Base-by-base conservation (phyloP, 2,797 vertebrate genomes). In the Cheirogaleus major region DNA sequence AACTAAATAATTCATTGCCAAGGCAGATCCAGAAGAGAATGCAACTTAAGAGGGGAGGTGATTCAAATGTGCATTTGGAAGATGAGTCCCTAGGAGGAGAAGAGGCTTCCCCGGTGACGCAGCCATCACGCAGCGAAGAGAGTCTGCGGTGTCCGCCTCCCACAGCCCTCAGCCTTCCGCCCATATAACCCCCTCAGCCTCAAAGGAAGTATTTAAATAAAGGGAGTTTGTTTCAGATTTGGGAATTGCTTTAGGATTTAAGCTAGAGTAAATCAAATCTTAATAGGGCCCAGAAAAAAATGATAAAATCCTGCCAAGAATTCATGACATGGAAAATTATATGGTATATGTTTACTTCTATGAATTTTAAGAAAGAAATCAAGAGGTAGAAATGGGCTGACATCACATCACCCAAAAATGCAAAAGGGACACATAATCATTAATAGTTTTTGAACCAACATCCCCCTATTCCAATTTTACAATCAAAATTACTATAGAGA, bases 251-350 rank as follows among this genome's bases (percentile, higher is more conserved):
- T 82, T 20, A 69, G 18, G 52, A 91, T 63, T 92, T 96, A 91
- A 96, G 86, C n/a, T 55, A 91, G 79, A 88, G 85, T 94, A 93
- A 96, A 89, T 96, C 45, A 96, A 96, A 65, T 65, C 83, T 92
- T 95, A 91, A 93, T 61, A 91, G 18, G 25, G 27, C 14, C 17
- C 30, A 30, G 35, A 41, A 78, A 84, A 67, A 91, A 80, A 59
- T 25, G 83, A 93, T 81, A 97, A 95, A 95, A 93, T 70, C 61
- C 35, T 89, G 63, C 89, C 86, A 91, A 97, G 45, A 96, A 65
- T 92, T 27, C 8, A 70, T 27, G 15, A 83, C 75, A 89, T 41
- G 15, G 45, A 94, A 96, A 96, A 80, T 59, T 89, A 90, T 69
- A 84, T 59, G 25, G 41, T 20, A n/a, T 67, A 89, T 38, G 65